phyloP scores from a whole-genome alignment of 2,113 vertebrate species.

The Trichomycterus rosablanca region DNA sequence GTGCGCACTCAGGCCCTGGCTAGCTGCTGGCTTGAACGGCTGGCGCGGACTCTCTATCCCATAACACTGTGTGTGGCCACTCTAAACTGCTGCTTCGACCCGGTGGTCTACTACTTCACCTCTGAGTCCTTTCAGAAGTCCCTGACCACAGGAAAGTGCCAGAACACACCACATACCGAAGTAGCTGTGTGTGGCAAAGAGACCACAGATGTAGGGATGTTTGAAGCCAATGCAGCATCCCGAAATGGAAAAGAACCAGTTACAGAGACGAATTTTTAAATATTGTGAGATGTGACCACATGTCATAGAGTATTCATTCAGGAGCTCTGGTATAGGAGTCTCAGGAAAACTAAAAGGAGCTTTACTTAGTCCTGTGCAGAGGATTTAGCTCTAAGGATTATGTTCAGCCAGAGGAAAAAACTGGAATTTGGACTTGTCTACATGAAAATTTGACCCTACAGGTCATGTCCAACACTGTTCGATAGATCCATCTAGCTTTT shows the following conservation, averaged over 20 bases:
- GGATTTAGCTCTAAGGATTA: not conserved
- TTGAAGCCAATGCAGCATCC: slow-evolving; percentile 57
- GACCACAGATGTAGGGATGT: slow-evolving; percentile 64
- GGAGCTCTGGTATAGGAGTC: not conserved
- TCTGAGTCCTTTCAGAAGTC: slow-evolving; percentile 97
- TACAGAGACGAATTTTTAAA: slow-evolving; percentile 69
- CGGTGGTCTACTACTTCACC: slow-evolving; percentile 96
- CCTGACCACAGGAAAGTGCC: slow-evolving; percentile 78
- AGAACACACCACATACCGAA: slow-evolving; percentile 78
- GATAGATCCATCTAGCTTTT: too few species aligned
- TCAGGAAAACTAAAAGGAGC: too few species aligned
- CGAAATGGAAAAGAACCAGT: slow-evolving; percentile 72
- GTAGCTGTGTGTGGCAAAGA: slow-evolving; percentile 66
- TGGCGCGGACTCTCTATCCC: slow-evolving; percentile 89
- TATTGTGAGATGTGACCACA: too few species aligned
- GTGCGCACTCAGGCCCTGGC: slow-evolving; percentile 87
- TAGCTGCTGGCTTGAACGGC: slow-evolving; percentile 84
- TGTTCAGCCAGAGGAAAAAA: too few species aligned
- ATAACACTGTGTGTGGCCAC: slow-evolving; percentile 90
- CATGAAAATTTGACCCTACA: too few species aligned
- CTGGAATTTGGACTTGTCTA: too few species aligned
- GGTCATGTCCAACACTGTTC: too few species aligned
- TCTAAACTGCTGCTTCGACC: slow-evolving; percentile 95
- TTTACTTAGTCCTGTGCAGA: too few species aligned
- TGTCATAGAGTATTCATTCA: too few species aligned